phyloP scores from a whole-genome alignment of 2,797 vertebrate genomes.

The Gallinago nigripennis region DNA sequence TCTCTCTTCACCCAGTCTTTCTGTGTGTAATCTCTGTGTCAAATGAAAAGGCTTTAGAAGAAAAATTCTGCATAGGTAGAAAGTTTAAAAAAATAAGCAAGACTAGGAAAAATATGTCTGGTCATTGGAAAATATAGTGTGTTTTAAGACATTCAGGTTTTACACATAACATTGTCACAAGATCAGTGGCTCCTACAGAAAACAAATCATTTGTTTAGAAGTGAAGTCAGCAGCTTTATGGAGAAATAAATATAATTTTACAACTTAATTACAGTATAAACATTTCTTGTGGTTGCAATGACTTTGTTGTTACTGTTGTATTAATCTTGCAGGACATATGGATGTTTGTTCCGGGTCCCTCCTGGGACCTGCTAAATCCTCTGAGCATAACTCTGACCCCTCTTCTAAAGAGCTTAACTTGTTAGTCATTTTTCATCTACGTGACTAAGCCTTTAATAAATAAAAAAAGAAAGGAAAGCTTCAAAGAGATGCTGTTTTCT shows the following conservation, averaged over 20 bases:
- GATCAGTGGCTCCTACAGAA: constrained; percentile 55
- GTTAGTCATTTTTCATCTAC: constrained; percentile 19
- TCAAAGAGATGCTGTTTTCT: not conserved
- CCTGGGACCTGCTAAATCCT: constrained; percentile 5
- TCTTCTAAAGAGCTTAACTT: not conserved
- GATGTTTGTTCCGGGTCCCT: constrained; percentile 35
- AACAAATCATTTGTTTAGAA: constrained; percentile 55
- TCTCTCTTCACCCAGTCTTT: not conserved
- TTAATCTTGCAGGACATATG: constrained; percentile 61
- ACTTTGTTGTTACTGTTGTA: constrained; percentile 56
- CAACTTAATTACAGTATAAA: constrained; percentile 59
- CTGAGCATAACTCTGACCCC: not conserved
- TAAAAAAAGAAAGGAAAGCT: not conserved
- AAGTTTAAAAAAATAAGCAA: constrained; percentile 69
- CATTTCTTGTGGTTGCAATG: constrained; percentile 26
- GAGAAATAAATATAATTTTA: constrained; percentile 72
- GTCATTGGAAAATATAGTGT: not conserved
- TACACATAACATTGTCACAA: constrained; percentile 1
- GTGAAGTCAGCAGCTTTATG: constrained; percentile 60
- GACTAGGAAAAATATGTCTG: not conserved
- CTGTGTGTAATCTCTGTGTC: not conserved
- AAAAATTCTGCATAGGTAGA: constrained; percentile 49
- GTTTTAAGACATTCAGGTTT: constrained; percentile 19
- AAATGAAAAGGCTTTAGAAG: not conserved
- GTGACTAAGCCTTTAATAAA: not conserved